Evolutionary conservation across 2,797 vertebrate species (phyloP).

Genomic region (Rhyacichthys aspro): DNA sequence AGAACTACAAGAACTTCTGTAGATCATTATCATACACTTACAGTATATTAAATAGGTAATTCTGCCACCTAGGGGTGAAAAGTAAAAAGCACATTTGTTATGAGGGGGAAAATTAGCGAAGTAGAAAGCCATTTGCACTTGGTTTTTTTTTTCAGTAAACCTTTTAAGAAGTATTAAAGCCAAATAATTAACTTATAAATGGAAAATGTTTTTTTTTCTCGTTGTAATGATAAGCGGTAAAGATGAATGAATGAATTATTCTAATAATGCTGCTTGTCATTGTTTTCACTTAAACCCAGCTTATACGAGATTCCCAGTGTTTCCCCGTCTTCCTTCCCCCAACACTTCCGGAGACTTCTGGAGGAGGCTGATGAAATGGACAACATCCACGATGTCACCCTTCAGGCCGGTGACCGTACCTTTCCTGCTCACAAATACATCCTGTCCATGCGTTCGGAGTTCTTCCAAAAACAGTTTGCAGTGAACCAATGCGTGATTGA

Average conservation of each 20-base stretch:
- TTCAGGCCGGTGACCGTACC: slow-evolving; percentile 88
- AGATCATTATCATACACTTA: not conserved
- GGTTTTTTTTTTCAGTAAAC: too few species aligned
- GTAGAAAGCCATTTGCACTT: too few species aligned
- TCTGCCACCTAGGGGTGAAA: slow-evolving; percentile 36
- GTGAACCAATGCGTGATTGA: slow-evolving; percentile 65
- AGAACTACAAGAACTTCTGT: too few species aligned
- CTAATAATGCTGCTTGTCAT: not conserved
- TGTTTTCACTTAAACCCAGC: slow-evolving; percentile 68
- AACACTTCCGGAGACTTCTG: slow-evolving; percentile 88
- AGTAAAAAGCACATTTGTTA: not conserved
- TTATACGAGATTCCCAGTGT: slow-evolving; percentile 92
- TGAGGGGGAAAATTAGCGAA: too few species aligned
- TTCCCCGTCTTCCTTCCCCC: slow-evolving; percentile 86
- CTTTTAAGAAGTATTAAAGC: too few species aligned
- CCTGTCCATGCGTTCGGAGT: slow-evolving; percentile 88
- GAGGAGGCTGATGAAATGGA: slow-evolving; percentile 91
- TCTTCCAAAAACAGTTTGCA: slow-evolving; percentile 88
- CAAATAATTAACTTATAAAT: too few species aligned
- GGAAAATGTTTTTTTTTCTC: too few species aligned
- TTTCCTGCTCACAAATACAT: slow-evolving; percentile 94
- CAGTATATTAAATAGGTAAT: not conserved
- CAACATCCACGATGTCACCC: slow-evolving; percentile 93
- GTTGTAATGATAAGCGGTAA: too few species aligned
- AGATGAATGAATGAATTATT: too few species aligned